phyloP scores from a whole-genome alignment of 2,797 vertebrate genomes.

The Sebastiscus albofasciatus region DNA sequence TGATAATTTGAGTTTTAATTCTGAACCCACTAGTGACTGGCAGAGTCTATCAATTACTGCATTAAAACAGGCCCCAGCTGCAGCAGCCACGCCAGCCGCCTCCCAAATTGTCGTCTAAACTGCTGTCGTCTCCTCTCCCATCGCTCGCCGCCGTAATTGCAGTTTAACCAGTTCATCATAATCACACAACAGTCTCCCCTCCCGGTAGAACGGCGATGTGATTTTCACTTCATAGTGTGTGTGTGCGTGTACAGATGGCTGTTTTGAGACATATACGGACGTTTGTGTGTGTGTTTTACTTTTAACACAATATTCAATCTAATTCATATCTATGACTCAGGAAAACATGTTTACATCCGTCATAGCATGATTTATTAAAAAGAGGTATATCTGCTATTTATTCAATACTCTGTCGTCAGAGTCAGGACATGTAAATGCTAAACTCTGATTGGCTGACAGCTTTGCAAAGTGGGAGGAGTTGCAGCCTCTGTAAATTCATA shows the following conservation, averaged over 20 bases:
- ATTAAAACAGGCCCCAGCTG: slow-evolving; percentile 89
- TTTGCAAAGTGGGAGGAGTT: background rate
- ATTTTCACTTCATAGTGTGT: slow-evolving; percentile 37
- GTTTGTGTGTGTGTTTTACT: background rate
- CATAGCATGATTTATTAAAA: background rate
- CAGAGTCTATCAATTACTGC: slow-evolving; percentile 92
- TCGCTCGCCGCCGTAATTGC: slow-evolving; percentile 88
- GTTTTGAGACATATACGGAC: background rate
- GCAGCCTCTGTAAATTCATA: too few relatives aligned
- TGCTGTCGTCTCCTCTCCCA: slow-evolving; percentile 88
- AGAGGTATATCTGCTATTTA: background rate
- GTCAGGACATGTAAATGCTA: background rate
- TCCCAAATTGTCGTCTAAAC: slow-evolving; percentile 89
- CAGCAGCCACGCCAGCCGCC: slow-evolving; percentile 83
- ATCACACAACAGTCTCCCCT: slow-evolving; percentile 72
- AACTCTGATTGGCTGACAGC: background rate
- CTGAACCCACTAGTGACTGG: slow-evolving; percentile 91
- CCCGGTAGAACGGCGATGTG: slow-evolving; percentile 36
- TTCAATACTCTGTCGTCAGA: background rate
- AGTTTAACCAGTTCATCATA: slow-evolving; percentile 84
- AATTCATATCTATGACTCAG: background rate
- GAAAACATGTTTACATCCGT: background rate
- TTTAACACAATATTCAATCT: background rate
- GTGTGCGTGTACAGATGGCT: slow-evolving; percentile 38
- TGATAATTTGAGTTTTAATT: slow-evolving; percentile 92